Base-by-base conservation (phyloP, 1,140 invertebrate species). In the Lordiphosa stackelbergi region DNA sequence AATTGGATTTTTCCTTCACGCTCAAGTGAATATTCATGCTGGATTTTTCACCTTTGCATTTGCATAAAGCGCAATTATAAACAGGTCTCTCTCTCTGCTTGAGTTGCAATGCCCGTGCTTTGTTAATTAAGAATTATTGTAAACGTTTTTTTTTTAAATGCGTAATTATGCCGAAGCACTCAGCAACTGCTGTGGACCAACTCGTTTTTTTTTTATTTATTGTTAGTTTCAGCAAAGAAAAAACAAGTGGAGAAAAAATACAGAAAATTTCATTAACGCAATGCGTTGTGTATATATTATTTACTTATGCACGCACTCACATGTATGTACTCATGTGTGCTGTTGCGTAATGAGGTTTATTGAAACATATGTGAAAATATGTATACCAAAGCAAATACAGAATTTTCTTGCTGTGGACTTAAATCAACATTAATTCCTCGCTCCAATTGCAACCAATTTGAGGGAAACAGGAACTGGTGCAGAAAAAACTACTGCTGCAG, bases 41-140 rank as follows among this genome's bases (percentile, higher is more conserved):
- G 28, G 22, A 35, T 51, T 58, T 66, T 66, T 42, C 47, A 45
- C 16, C 31, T 48, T 16, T 69, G 49, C 31, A 81, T 79, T 79
- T 79, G 74, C 74, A 79, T 81, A 74, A 79, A 68, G 61, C 42
- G 63, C 75, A 68, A 74, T 74, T 74, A 81, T 74, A 79, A 68
- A 58, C 58, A 62, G 54, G 56, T 19, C 22, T 46, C 40, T 63
- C 16, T 16, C 16, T 62, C 53, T 69, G 73, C 64, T 73, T 59
- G 41, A 31, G 28, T 16, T 28, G 13, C 36, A 36, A 45, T 46
- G 53, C 55, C 46, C 35, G 34, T 42, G 38, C 65, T 63, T 75
- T 75, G 63, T 83, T 81, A 81, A 83, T 81, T 81, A 81, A 81
- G 83, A 81, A 81, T 81, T 83, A 83, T 81, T 81, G 77, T 81